Evolutionary conservation across 2,797 vertebrate genomes (phyloP), one percentile per base, ranked within the genome.

Genomic region (Perodicticus potto): DNA sequence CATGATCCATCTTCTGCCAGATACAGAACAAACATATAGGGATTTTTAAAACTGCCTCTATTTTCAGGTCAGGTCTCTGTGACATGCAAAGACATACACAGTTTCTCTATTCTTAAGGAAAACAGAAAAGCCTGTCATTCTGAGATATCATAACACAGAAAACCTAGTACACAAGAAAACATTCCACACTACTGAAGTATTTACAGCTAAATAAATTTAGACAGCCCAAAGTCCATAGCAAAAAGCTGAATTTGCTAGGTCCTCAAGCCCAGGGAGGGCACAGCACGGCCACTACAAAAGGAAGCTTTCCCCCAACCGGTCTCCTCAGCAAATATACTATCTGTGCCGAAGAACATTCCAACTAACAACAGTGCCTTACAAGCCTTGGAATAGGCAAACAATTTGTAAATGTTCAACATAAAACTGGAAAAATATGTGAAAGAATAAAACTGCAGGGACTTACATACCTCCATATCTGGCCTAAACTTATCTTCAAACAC

Each of bases 401-500:
- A 59, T 80, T 27, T 86, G 29, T 34, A 85, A 92, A 84, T 55
- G 74, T 63, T 69, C 13, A 4, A 84, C 72, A 90, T 0, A 86
- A 73, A 90, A 87, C 32, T 34, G 61, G 74, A 86, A 96, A 96
- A 92, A 91, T 17, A 87, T 4, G 3, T 95, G 89, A 67, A 90
- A 94, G 81, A 91, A 65, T 16, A 53, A 76, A 95, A 89, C 93
- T 61, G 22, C 67, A 89, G n/a, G 67, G 57, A 91, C 86, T 93
- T 85, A 97, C 98, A 98, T 97, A 99, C 99, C 99, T 99, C 99
- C 99, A 99, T 99, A 92, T 99, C 98, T 0, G 98, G 99, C 96
- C 99, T 99, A 98, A 99, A 99, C 90, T 99, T 99, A 97, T 99
- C 99, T 98, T 99, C 99, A 97, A 99, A 99, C 61, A 99, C 99